Conservation (phyloP, 2,797 vertebrate genomes). For the Nyctalus aviator region DNA sequence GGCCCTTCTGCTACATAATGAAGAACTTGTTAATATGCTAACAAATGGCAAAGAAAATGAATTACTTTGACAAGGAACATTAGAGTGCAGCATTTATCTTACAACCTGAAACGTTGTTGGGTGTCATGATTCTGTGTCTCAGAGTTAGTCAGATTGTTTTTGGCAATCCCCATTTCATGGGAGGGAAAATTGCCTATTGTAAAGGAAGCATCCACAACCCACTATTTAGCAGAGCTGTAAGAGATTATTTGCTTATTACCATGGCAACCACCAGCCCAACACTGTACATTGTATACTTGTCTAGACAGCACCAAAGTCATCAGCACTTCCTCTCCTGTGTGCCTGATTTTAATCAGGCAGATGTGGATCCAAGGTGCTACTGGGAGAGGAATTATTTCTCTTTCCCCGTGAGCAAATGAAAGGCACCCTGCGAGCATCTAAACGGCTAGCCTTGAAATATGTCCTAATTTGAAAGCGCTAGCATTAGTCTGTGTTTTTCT, state of each 20-base stretch:
- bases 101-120: slow-evolving; percentile 38
- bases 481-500: slow-evolving; percentile 52
- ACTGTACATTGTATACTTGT: slow-evolving; percentile 65
- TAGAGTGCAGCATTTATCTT: slow-evolving; percentile 59
- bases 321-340: slow-evolving; percentile 66
- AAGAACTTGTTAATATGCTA: slow-evolving; percentile 62
- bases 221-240: slow-evolving; percentile 69
- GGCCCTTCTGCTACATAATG: slow-evolving; percentile 48
- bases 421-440: slow-evolving; percentile 27
- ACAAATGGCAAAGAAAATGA: slow-evolving; percentile 65
- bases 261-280: slow-evolving; percentile 76
- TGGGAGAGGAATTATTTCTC: slow-evolving; percentile 36
- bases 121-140: slow-evolving; percentile 60
- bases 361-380: slow-evolving; percentile 66
- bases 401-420: slow-evolving; percentile 26
- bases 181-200: slow-evolving; percentile 77
- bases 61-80: slow-evolving; percentile 69
- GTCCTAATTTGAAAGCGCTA: slow-evolving; percentile 62
- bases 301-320: slow-evolving; percentile 79
- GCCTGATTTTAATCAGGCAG: slow-evolving; percentile 72
- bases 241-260: slow-evolving; percentile 80
- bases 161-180: slow-evolving; percentile 73
- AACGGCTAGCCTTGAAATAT: slow-evolving; percentile 54
- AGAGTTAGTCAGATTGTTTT: slow-evolving; percentile 67
- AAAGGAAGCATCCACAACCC: slow-evolving; percentile 71